Percentiles rank a stretch among this genome's conserved stretches.
phyloP scores from a whole-genome alignment of 2,797 vertebrate genomes.

The Salmo trutta region DNA sequence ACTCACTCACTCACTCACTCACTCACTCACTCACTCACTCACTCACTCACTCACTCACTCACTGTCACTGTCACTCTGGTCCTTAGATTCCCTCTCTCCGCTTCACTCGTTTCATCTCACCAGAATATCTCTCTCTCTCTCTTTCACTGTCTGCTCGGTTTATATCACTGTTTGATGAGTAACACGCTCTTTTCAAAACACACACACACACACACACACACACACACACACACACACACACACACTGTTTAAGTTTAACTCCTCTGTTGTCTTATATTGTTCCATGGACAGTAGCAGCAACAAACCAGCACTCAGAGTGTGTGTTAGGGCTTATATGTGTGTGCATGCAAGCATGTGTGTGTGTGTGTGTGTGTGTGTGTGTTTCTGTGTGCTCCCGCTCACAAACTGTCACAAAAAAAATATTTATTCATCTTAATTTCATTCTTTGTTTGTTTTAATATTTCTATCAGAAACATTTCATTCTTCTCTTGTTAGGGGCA shows the following conservation, averaged over 20 bases:
- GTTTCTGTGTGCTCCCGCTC: too few relatives aligned
- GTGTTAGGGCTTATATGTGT: neutral
- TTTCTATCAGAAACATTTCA: neutral
- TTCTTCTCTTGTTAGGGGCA: neutral
- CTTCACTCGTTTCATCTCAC: neutral
- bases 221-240: too few relatives aligned
- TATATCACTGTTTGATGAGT: neutral
- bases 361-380: too few relatives aligned
- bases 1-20: too few relatives aligned
- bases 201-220: too few relatives aligned
- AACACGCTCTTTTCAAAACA: neutral
- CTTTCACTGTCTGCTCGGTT: neutral
- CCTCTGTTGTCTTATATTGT: neutral
- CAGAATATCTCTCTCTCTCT: neutral
- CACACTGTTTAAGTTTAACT: too few relatives aligned
- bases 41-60: too few relatives aligned
- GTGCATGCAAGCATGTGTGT: too few relatives aligned
- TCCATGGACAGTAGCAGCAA: neutral
- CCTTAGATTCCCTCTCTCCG: neutral
- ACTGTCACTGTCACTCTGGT: too few relatives aligned
- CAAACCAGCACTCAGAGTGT: neutral
- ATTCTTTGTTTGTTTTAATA: neutral
- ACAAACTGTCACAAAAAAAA: neutral
- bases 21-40: too few relatives aligned
- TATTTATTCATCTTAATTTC: neutral